phyloP scores from a whole-genome alignment of 1,140 invertebrate genomes.

The Dinothrombium tinctorium region DNA sequence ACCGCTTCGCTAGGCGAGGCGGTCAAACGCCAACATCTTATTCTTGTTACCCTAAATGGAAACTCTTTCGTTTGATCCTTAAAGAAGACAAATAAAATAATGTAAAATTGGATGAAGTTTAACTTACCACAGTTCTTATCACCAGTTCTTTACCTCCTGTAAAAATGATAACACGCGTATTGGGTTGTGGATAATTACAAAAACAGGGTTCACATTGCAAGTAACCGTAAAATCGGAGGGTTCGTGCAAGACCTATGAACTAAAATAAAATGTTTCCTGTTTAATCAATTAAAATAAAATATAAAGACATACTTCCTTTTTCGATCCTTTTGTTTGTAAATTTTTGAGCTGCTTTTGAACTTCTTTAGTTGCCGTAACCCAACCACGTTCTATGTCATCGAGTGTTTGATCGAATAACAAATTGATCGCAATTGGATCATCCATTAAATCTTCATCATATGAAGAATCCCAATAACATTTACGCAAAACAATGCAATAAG shows the following conservation, averaged over 20 bases:
- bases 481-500: conserved; percentile 41
- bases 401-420: conserved; percentile 65
- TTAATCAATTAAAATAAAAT: no score
- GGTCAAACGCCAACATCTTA: conserved; percentile 89
- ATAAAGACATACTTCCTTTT: conserved; percentile 64
- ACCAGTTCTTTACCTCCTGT: conserved; percentile 49
- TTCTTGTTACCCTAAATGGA: conserved; percentile 71
- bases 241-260: conserved; percentile 56
- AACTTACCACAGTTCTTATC: neutral
- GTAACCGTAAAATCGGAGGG: conserved; percentile 64
- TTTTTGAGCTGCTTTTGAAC: conserved; percentile 38
- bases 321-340: conserved; percentile 45
- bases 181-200: conserved; percentile 47
- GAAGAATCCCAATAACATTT: conserved; percentile 70
- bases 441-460: conserved; percentile 54
- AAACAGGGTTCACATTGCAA: conserved; percentile 50
- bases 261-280: conserved; percentile 26
- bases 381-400: conserved; percentile 57
- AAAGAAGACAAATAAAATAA: conserved; percentile 7
- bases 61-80: conserved; percentile 39
- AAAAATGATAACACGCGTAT: conserved; percentile 37
- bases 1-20: no score
- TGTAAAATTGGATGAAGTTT: neutral
- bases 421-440: conserved; percentile 53
- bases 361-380: conserved; percentile 47